phyloP scores from a whole-genome alignment of 2,113 vertebrate species.

The Lophura nycthemera region DNA sequence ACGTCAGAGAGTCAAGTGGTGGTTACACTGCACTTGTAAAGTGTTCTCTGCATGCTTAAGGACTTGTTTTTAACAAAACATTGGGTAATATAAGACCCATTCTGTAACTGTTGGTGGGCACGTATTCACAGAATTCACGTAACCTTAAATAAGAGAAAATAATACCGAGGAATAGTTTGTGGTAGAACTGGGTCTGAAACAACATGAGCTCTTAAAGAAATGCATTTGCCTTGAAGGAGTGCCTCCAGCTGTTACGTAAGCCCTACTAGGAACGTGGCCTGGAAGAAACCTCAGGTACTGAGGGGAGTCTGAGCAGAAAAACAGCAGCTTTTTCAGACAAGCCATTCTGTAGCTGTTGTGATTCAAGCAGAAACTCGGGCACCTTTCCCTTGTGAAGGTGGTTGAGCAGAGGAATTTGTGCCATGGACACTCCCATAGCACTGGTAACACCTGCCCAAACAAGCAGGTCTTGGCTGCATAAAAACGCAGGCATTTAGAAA shows the following conservation, averaged over 20 bases:
- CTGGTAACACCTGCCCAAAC: conserved; percentile 58
- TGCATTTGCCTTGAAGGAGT: neutral
- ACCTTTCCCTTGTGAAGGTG: conserved; percentile 33
- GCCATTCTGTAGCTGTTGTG: neutral
- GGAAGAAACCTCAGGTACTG: neutral
- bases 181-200: neutral
- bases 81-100: neutral
- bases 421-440: neutral
- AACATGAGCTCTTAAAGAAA: neutral
- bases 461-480: conserved; percentile 24
- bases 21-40: neutral
- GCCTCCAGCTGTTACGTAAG: neutral
- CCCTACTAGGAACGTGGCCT: neutral
- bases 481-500: neutral
- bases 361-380: conserved; percentile 29
- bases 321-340: neutral
- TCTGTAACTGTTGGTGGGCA: neutral
- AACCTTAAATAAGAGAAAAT: neutral
- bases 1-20: neutral
- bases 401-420: neutral
- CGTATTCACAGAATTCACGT: neutral
- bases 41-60: neutral
- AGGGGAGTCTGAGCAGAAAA: neutral
- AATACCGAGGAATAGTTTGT: neutral
- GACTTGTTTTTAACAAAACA: neutral